Conservation (phyloP, 2,888 invertebrate species). For the Epirrhoe alternata region DNA sequence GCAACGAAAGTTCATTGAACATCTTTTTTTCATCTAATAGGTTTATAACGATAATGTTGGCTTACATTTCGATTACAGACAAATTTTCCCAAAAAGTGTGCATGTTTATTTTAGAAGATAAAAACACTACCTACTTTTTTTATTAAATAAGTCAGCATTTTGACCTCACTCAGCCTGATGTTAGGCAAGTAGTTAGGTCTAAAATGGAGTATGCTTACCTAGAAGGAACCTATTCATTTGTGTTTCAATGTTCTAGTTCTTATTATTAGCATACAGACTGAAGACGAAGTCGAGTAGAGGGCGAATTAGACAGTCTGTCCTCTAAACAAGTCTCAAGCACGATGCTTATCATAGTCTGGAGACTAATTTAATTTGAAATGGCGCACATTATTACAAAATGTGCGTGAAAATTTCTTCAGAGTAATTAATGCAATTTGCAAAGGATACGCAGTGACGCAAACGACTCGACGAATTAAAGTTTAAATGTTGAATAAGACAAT, state of each 20-base stretch:
- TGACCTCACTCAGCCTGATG: too few species aligned
- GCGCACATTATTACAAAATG: background rate
- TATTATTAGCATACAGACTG: background rate
- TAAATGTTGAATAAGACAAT: background rate
- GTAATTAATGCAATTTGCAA: conserved; percentile 2
- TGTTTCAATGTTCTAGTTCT: background rate
- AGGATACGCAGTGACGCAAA: background rate
- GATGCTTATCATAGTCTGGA: conserved; percentile 31
- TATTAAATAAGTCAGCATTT: too few species aligned
- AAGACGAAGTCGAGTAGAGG: conserved; percentile 15
- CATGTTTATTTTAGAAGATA: too few species aligned
- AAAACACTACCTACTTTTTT: background rate
- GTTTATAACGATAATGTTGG: too few species aligned
- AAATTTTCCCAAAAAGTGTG: too few species aligned
- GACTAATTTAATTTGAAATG: conserved; percentile 31
- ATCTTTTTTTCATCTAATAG: too few species aligned
- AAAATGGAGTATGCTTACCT: too few species aligned
- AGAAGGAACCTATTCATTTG: background rate
- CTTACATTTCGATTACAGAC: too few species aligned
- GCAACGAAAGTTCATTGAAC: too few species aligned
- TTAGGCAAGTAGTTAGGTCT: too few species aligned
- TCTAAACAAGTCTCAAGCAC: conserved; percentile 28
- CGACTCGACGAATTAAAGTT: background rate
- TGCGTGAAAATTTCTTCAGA: background rate
- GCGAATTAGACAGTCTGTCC: conserved; percentile 23